phyloP scores from a whole-genome alignment of 2,113 vertebrate genomes.

The Galemys pyrenaicus region DNA sequence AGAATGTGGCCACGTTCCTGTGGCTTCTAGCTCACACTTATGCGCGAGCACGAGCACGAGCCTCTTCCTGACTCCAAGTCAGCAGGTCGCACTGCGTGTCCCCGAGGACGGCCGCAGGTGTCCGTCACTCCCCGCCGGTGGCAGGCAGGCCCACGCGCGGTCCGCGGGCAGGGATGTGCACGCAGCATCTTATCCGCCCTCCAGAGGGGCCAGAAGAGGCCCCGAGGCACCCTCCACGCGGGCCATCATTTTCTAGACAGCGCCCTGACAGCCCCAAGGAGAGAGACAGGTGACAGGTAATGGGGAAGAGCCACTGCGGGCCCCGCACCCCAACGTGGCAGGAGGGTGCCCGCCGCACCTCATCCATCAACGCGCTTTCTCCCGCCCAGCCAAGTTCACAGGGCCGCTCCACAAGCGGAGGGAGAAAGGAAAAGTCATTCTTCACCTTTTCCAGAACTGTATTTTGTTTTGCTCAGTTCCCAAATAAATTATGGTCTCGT shows the following conservation, averaged over 20 bases:
- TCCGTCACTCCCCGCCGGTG: no score
- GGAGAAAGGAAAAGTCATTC: background rate
- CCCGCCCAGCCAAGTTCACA: background rate
- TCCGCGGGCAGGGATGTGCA: background rate
- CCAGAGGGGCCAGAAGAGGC: background rate
- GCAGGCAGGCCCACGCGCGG: no score
- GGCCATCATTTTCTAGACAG: constrained; percentile 33
- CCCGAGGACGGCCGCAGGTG: background rate
- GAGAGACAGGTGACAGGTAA: background rate
- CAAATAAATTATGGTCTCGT: constrained; percentile 57
- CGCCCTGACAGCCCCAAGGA: background rate
- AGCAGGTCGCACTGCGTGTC: background rate
- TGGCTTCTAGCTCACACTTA: background rate
- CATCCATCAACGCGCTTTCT: background rate
- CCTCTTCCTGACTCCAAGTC: background rate
- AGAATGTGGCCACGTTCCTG: background rate
- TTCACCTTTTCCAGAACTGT: constrained; percentile 21
- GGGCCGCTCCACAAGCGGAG: accelerated
- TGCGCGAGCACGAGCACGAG: no score
- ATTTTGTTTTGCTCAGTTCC: constrained; percentile 70
- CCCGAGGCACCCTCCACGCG: background rate
- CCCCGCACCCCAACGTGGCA: background rate
- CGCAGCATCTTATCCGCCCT: background rate
- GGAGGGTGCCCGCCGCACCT: background rate
- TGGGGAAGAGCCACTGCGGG: background rate